Conservation (phyloP, 2,888 invertebrate species). For the Dicyrtoma fusca region DNA sequence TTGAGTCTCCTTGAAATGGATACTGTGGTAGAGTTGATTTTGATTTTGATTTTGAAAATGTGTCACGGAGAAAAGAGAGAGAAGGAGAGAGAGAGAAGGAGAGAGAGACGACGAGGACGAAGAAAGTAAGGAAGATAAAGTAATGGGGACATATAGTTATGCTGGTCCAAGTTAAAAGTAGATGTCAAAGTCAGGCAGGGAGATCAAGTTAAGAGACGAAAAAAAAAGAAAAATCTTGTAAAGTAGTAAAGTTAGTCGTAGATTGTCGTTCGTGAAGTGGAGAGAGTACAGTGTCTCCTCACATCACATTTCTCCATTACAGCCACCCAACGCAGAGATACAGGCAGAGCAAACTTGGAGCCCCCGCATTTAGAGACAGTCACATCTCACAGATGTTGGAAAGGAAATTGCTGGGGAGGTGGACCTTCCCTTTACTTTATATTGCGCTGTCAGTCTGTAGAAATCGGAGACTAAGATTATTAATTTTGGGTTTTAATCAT, state of each 20-base stretch:
- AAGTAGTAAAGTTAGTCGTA: not conserved
- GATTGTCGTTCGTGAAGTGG: no score
- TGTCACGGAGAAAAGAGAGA: not conserved
- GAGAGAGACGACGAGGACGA: not conserved
- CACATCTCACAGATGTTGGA: no score
- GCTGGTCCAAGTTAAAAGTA: not conserved
- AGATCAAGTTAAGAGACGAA: constrained; percentile 3
- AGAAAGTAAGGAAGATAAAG: constrained; percentile 3
- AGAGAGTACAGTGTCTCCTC: no score
- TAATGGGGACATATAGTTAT: not conserved
- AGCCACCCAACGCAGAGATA: not conserved
- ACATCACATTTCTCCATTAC: not conserved
- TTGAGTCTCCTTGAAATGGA: not conserved
- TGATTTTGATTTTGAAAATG: not conserved
- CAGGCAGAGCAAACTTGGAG: no score
- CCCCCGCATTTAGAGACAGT: no score
- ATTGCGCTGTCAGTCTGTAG: no score
- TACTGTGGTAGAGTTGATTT: not conserved
- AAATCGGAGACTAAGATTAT: no score
- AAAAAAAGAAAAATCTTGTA: constrained; percentile 9
- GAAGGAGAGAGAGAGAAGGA: not conserved
- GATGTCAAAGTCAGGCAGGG: constrained; percentile 21
- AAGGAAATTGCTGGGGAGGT: no score
- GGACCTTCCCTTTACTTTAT: no score
- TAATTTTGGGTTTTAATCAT: no score